phyloP scores from a whole-genome alignment of 2,113 vertebrate genomes.

The Eulacestoma nigropectus region DNA sequence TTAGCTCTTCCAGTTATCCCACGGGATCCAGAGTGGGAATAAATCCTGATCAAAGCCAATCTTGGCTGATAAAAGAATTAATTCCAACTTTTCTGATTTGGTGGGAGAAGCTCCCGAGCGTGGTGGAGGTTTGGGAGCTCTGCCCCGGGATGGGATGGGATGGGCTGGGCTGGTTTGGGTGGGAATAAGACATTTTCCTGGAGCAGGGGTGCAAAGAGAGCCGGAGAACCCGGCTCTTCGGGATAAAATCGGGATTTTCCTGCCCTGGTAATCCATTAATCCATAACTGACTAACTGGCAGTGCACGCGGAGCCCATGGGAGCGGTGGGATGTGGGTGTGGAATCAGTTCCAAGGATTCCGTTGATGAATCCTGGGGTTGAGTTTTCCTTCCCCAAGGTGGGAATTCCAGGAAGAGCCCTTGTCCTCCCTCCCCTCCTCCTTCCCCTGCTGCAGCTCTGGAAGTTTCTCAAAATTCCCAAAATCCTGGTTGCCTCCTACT shows the following conservation, averaged over 20 bases:
- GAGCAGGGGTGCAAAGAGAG: neutral
- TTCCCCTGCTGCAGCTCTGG: neutral
- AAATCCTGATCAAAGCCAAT: neutral
- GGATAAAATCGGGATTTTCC: neutral
- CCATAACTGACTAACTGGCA: constrained; percentile 58
- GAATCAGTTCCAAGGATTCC: neutral
- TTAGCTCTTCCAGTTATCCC: neutral
- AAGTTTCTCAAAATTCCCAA: neutral
- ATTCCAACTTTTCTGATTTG: neutral
- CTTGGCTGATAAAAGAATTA: neutral
- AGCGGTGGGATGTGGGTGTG: neutral
- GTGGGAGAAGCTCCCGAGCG: fast-evolving
- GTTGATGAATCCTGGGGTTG: neutral
- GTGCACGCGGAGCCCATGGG: neutral
- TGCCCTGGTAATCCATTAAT: constrained; percentile 62
- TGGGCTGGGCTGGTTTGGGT: neutral
- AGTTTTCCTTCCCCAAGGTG: neutral
- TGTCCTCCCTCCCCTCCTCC: neutral
- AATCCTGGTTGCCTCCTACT: neutral
- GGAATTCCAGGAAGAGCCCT: neutral
- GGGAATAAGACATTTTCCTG: neutral
- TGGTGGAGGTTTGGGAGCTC: neutral
- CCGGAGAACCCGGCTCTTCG: fast-evolving
- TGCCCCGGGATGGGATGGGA: fast-evolving
- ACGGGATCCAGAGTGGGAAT: neutral